Conservation (phyloP, 2,888 invertebrate genomes). For the Eupithecia abbreviata region DNA sequence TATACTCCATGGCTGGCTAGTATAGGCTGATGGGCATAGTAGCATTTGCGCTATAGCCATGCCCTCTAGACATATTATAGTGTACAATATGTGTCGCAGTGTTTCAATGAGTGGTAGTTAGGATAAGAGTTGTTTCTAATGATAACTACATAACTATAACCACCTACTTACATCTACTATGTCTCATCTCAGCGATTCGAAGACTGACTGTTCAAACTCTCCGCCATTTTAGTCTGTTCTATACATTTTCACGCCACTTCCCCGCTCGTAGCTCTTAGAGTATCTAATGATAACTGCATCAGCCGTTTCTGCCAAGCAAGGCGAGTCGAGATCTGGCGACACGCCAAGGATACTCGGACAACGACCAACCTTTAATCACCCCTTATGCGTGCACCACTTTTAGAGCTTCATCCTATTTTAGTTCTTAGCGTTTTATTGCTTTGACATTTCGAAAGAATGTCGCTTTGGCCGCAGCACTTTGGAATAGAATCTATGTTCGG, state of each 20-base stretch:
- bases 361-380: conserved; percentile 73
- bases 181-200: neutral
- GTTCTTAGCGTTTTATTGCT: conserved; percentile 61
- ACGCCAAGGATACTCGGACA: conserved; percentile 72
- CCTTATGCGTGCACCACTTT: conserved; percentile 47
- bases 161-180: neutral
- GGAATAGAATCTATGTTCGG: neutral
- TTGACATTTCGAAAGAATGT: conserved; percentile 32
- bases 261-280: too few species aligned
- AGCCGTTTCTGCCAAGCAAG: conserved; percentile 57
- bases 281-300: conserved; percentile 17
- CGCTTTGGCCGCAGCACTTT: neutral
- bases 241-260: too few species aligned
- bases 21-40: too few species aligned
- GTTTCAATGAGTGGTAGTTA: too few species aligned
- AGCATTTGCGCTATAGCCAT: too few species aligned
- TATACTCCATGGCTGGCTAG: too few species aligned
- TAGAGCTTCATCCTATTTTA: conserved; percentile 64
- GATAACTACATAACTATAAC: too few species aligned
- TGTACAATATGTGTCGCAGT: too few species aligned
- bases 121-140: too few species aligned
- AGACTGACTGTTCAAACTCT: too few species aligned
- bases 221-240: neutral
- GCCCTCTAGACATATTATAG: too few species aligned
- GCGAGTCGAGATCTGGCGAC: conserved; percentile 60